phyloP scores from a whole-genome alignment of 92 coral and sea anemone species.

The Montipora capitata region DNA sequence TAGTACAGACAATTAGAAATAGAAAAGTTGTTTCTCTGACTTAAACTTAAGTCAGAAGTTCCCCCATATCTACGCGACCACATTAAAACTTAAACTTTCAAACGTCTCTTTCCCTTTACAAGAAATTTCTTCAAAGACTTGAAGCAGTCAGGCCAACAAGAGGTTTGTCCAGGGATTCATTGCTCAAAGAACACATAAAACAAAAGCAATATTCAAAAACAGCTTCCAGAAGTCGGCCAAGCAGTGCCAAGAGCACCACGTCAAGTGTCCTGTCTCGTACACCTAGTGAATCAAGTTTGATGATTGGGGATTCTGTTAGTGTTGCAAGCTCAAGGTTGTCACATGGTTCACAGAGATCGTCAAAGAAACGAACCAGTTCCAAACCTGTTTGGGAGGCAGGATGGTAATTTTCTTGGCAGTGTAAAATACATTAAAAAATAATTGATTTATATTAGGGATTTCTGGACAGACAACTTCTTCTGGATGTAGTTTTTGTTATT shows the following conservation, averaged over 20 bases:
- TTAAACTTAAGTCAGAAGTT: too few relatives aligned
- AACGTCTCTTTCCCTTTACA: conserved; percentile 27
- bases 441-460: not conserved
- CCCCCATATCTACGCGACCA: too few relatives aligned
- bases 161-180: conserved; percentile 79
- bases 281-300: conserved; percentile 81
- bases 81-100: not conserved
- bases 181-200: conserved; percentile 79
- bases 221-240: conserved; percentile 81
- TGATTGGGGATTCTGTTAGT: conserved; percentile 76
- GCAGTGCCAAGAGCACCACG: conserved; percentile 78
- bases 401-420: conserved; percentile 70
- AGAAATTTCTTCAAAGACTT: conserved; percentile 92
- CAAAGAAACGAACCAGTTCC: conserved; percentile 50
- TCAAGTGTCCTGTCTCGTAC: conserved; percentile 77
- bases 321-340: conserved; percentile 84
- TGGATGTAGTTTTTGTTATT: too few relatives aligned
- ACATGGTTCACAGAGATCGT: conserved; percentile 67
- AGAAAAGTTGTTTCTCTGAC: too few relatives aligned
- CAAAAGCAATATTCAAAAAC: conserved; percentile 80
- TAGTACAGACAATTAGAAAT: too few relatives aligned
- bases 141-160: conserved; percentile 88
- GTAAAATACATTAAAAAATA: not conserved
- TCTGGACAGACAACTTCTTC: not conserved
- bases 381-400: conserved; percentile 96